Evolutionary conservation across 1,140 invertebrate genomes (phyloP), one percentile per base, ranked within the genome.

Genomic region (Probaryconus sp.): DNA sequence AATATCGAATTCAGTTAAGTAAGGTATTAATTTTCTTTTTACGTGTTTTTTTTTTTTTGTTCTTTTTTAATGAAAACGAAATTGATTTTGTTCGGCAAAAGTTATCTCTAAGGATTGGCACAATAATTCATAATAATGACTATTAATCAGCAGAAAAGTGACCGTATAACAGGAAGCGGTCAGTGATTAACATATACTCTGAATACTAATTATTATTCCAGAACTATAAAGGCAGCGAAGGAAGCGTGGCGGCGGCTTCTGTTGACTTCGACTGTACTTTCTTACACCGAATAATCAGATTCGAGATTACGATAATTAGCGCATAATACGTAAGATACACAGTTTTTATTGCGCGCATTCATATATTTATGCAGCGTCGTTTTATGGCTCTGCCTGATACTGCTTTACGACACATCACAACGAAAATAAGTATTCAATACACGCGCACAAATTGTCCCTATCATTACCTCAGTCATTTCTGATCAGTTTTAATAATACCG

Each of bases 151-250:
- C 38, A 21, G 17, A 61, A 61, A 47, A n/a, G 31, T 56, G 24
- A 35, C 40, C 55, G 38, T 53, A 47, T 37, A 38, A 30, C 37
- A 51, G 65, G 47, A 69, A 58, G 43, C 64, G 43, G 51, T 56
- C 42, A 69, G 37, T 45, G 55, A 69, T 69, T 69, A 61, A 53
- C 48, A 61, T 69, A 55, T 20, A 35, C 37, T 47, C 38, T 38
- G 38, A 56, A 69, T 69, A 60, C 55, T 69, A 69, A 69, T 69
- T 60, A 69, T 61, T 69, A 47, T 55, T 69, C 55, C 38, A 50
- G 47, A 47, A 31, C 47, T 48, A 60, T 69, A 61, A 69, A 69
- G 65, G 55, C 11, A 37, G 35, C 38, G 48, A 55, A 48, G 61
- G 35, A 56, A 61, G 45, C 37, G 53, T 58, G 51, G 50, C 51